Conservation (phyloP, 2,113 vertebrate species). For the Boleophthalmus pectinirostris region DNA sequence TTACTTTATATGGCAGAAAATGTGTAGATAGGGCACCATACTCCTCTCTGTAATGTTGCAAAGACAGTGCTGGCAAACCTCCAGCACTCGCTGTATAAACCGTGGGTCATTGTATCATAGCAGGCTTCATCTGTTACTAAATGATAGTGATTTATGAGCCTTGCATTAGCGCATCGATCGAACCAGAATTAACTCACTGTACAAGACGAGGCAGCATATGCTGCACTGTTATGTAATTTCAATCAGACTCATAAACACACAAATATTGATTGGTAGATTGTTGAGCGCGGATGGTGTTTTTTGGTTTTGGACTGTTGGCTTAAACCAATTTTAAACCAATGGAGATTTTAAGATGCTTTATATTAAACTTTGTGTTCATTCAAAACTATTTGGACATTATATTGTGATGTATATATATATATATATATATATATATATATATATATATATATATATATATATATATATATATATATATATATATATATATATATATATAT, state of each 20-base stretch:
- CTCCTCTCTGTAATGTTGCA: background rate
- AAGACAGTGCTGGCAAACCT: constrained; percentile 14
- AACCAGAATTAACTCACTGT: constrained; percentile 21
- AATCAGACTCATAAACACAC: background rate
- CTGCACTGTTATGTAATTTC: background rate
- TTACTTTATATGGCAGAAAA: too few species aligned
- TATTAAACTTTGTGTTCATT: too few species aligned
- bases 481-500: too few species aligned
- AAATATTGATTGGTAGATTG: background rate
- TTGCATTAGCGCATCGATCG: constrained; percentile 42
- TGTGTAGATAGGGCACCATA: too few species aligned
- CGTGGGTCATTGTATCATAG: constrained; percentile 44
- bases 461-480: too few species aligned
- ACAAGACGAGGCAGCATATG: constrained; percentile 13
- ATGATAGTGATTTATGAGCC: constrained; percentile 33
- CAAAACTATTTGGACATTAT: too few species aligned
- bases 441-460: too few species aligned
- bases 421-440: too few species aligned
- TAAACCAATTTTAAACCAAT: too few species aligned
- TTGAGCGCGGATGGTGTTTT: background rate
- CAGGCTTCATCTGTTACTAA: constrained; percentile 46
- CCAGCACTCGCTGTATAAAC: constrained; percentile 39
- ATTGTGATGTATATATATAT: too few species aligned
- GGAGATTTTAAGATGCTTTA: too few species aligned
- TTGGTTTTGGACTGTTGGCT: too few species aligned